These are phyloP conservation scores for Nyctereutes procyonoides DNA, from an alignment of 2,113 vertebrate genomes.

Conservation along the genomic window DNA sequence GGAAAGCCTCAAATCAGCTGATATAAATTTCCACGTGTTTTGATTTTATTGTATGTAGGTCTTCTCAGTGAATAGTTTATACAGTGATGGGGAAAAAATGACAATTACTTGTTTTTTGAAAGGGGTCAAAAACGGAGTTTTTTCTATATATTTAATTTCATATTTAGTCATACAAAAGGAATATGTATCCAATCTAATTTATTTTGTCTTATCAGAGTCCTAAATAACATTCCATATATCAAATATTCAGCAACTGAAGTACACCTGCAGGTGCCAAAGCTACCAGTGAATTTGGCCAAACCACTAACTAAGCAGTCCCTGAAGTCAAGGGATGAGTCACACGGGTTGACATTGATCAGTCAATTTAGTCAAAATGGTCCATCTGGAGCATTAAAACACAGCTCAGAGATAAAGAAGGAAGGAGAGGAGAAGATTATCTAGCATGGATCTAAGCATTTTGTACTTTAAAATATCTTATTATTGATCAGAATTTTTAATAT, in stretches of 20 bases:
- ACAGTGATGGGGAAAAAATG: not conserved
- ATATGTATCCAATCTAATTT: not conserved
- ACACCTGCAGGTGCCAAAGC: not conserved
- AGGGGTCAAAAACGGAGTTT: not conserved
- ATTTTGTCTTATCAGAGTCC: not conserved
- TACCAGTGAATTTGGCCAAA: not conserved
- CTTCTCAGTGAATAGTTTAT: slow-evolving; percentile 29
- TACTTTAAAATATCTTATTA: slow-evolving; percentile 21
- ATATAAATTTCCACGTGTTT: not conserved
- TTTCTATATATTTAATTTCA: slow-evolving; percentile 19
- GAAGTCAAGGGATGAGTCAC: not conserved
- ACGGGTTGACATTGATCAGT: not conserved
- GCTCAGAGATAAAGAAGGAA: not conserved
- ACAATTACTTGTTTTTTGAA: not conserved
- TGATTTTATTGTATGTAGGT: not conserved
- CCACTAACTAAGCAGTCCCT: not conserved
- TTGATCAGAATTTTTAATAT: not conserved
- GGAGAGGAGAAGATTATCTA: not conserved
- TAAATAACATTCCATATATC: not conserved
- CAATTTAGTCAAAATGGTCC: slow-evolving; percentile 28
- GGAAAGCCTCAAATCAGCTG: not conserved
- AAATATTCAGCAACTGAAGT: not conserved
- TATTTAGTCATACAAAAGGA: not conserved
- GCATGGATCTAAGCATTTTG: not conserved
- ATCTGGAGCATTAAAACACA: not conserved